Evolutionary conservation across 2,113 vertebrate genomes (phyloP).

Genomic region (Pelobates fuscus): DNA sequence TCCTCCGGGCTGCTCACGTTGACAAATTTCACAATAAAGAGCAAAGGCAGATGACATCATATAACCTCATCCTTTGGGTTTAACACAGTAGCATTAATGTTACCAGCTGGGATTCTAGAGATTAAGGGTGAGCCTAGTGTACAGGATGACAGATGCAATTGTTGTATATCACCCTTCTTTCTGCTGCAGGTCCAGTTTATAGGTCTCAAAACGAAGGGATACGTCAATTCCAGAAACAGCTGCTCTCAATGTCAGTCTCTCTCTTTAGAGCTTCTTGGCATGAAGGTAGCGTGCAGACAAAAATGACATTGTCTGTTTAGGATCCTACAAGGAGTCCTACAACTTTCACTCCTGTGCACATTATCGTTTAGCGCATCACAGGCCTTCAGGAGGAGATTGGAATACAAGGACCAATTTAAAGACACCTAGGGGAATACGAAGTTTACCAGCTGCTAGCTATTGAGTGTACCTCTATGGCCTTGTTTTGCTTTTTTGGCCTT

Average conservation of each 20-base stretch:
- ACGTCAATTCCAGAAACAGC: constrained; percentile 27
- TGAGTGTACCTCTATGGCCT: no score
- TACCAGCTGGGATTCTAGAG: constrained; percentile 35
- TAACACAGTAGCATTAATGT: constrained; percentile 5
- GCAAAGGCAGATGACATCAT: background rate
- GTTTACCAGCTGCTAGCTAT: no score
- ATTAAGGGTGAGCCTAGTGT: constrained; percentile 19
- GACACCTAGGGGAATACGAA: no score
- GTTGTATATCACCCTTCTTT: background rate
- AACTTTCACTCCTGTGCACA: background rate
- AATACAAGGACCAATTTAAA: background rate
- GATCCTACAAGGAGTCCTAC: background rate
- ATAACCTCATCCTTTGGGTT: background rate
- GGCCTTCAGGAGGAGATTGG: background rate
- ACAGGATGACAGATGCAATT: constrained; percentile 35
- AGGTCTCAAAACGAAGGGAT: constrained; percentile 1
- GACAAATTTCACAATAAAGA: background rate
- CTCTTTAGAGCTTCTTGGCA: constrained; percentile 14
- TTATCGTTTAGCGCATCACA: background rate
- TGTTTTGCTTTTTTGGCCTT: no score
- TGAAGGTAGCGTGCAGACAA: constrained; percentile 5
- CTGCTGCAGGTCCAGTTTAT: constrained; percentile 19
- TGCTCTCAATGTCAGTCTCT: constrained; percentile 24
- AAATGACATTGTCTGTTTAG: constrained; percentile 4
- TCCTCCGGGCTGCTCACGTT: background rate